These are phyloP conservation scores for Episyrphus balteatus DNA, from an alignment of 1,140 invertebrate genomes.

Conservation along the genomic window DNA sequence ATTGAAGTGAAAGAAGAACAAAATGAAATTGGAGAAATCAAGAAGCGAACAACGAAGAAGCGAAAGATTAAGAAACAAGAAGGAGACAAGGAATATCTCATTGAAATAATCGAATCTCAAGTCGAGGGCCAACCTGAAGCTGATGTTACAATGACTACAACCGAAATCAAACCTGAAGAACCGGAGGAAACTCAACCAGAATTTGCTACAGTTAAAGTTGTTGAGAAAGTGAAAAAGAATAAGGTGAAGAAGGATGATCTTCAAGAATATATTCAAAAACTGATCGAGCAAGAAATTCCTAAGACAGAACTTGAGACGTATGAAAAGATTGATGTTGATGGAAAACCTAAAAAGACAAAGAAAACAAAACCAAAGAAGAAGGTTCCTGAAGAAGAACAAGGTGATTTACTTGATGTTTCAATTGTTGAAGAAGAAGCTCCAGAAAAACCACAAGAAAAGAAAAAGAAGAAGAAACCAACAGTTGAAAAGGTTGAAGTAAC, in stretches of 20 bases:
- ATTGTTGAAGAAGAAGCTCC: conserved; percentile 12
- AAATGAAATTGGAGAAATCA: conserved; percentile 8
- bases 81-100: conserved; percentile 30
- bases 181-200: conserved; percentile 9
- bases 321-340: conserved; percentile 32
- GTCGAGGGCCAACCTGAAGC: conserved; percentile 22
- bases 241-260: conserved; percentile 28
- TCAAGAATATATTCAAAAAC: conserved; percentile 29
- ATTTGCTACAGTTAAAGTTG: conserved; percentile 7
- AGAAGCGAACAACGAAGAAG: conserved; percentile 34
- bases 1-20: conserved; percentile 6
- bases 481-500: conserved; percentile 9
- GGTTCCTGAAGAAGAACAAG: conserved; percentile 2
- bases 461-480: neutral
- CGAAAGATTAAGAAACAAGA: conserved; percentile 35
- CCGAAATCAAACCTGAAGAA: conserved; percentile 11
- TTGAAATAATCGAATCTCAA: conserved; percentile 34
- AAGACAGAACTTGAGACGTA: conserved; percentile 34
- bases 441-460: neutral
- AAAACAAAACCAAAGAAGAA: conserved; percentile 23
- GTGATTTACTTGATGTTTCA: conserved; percentile 13
- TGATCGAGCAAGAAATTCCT: conserved; percentile 31
- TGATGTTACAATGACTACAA: conserved; percentile 16
- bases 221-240: conserved; percentile 16
- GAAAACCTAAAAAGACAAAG: conserved; percentile 23